These are phyloP conservation scores for Drosophila nigritarsus DNA, from an alignment of 2,888 invertebrate species.

Conservation along the genomic window DNA sequence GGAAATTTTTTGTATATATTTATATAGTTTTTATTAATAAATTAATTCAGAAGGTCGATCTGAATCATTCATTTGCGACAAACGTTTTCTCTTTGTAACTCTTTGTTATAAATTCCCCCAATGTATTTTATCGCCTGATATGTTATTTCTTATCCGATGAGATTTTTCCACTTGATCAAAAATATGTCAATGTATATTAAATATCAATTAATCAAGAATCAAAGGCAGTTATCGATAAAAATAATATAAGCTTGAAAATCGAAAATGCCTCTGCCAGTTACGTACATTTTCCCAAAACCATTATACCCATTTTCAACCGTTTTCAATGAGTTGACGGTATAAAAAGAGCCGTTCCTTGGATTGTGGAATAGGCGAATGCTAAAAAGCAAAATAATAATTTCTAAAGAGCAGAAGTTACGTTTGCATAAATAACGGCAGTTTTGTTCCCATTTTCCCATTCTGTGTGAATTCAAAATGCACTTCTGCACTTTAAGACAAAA, in stretches of 20 bases:
- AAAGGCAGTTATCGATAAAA: background rate
- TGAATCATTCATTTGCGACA: background rate
- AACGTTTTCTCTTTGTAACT: background rate
- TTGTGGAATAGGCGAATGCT: conserved; percentile 45
- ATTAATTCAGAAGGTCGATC: background rate
- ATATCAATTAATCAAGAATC: background rate
- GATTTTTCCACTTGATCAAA: background rate
- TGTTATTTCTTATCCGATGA: background rate
- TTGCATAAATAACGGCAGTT: conserved; percentile 77
- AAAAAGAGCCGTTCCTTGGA: conserved; percentile 20
- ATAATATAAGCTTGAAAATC: background rate
- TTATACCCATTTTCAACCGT: background rate
- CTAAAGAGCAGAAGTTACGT: conserved; percentile 76
- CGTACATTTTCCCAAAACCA: background rate
- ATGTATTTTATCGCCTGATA: background rate
- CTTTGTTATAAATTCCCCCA: background rate
- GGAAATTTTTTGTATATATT: background rate
- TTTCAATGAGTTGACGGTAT: background rate
- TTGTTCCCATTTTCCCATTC: conserved; percentile 71
- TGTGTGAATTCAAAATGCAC: conserved; percentile 68
- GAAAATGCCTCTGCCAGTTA: background rate
- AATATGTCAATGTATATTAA: background rate
- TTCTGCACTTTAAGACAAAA: conserved; percentile 50
- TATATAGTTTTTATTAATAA: no score
- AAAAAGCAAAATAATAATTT: conserved; percentile 71